These are phyloP conservation scores for Palythoa heliodiscus DNA, from an alignment of 92 coral and sea anemone species.

Conservation along the genomic window DNA sequence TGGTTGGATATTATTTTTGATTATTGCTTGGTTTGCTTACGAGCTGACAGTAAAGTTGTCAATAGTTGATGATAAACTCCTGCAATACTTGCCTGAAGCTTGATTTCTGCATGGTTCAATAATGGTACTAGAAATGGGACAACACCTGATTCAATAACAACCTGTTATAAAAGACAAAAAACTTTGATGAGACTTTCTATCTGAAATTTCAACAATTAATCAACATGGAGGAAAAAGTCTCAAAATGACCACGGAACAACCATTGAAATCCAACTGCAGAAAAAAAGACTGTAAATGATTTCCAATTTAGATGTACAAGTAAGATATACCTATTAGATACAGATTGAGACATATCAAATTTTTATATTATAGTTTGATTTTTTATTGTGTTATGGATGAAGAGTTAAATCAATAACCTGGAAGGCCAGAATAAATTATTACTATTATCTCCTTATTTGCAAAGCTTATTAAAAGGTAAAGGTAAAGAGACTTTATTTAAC, in stretches of 20 bases:
- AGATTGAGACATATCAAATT: too few species aligned
- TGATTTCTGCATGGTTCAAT: slow-evolving; percentile 88
- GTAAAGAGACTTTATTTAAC: too few species aligned
- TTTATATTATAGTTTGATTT: too few species aligned
- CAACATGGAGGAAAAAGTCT: not conserved
- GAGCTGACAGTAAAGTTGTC: too few species aligned
- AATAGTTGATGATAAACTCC: not conserved
- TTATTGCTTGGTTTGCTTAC: too few species aligned
- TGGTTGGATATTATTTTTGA: too few species aligned
- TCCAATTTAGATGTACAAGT: not conserved
- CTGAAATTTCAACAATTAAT: not conserved
- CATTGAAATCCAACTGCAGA: not conserved
- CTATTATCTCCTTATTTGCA: too few species aligned
- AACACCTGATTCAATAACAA: slow-evolving; percentile 95
- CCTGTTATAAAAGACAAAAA: slow-evolving; percentile 52
- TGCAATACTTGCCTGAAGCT: slow-evolving; percentile 71
- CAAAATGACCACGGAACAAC: not conserved
- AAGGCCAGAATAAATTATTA: too few species aligned
- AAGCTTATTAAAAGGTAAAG: too few species aligned
- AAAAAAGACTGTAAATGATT: not conserved
- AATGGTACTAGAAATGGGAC: slow-evolving; percentile 92
- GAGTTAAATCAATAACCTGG: too few species aligned
- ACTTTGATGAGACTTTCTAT: not conserved
- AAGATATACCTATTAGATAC: too few species aligned
- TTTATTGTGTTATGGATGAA: too few species aligned